Evolutionary conservation across 2,797 vertebrate genomes (phyloP), one percentile per base, ranked within the genome.

Genomic region (Heteromormyrus szaboi): DNA sequence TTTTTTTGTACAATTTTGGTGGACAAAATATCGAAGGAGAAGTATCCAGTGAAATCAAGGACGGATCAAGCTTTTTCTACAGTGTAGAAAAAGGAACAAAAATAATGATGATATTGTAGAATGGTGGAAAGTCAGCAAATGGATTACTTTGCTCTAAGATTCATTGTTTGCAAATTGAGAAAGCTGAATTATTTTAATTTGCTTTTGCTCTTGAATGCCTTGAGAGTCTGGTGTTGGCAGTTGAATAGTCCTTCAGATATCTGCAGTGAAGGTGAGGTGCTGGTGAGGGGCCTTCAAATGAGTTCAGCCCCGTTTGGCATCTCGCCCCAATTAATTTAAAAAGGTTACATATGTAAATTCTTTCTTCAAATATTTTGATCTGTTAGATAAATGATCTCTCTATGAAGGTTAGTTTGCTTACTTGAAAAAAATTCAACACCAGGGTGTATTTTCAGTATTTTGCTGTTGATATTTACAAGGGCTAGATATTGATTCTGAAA

Each of bases 201-300:
- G 19, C 76, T 46, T 81, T 85, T 85, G 11, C 11, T 85, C 14
- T 0, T 53, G 51, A 87, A n/a, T 19, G 33, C 33, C 54, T 87
- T 19, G 54, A 37, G 29, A 62, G 29, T 41, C 29, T 33, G 50
- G 50, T 51, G 46, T 37, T 59, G 51, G 85, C 33, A 59, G 51
- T 19, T 59, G 17, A 17, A 5, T 33, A 4, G 11, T 37, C 33
- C 12, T 37, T 86, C 51, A 37, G 11, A 92, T 89, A 89, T 44
- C 85, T 86, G 62, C 65, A 85, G 87, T 88, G 92, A 92, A 91
- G 91, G 92, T 91, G 89, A 91, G 81, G 54, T 84, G 56, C 88
- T 89, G 88, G 79, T 89, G 59, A 86, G 68, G 90, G 87, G 87
- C 85, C 59, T 88, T 85, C 89, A 90, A 86, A 91, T 91, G 90